A percentile compares a stretch with the other conserved stretches of the same genome.
Evolutionary conservation across 2,888 invertebrate genomes (phyloP).

Genomic region (Sturmia bella): DNA sequence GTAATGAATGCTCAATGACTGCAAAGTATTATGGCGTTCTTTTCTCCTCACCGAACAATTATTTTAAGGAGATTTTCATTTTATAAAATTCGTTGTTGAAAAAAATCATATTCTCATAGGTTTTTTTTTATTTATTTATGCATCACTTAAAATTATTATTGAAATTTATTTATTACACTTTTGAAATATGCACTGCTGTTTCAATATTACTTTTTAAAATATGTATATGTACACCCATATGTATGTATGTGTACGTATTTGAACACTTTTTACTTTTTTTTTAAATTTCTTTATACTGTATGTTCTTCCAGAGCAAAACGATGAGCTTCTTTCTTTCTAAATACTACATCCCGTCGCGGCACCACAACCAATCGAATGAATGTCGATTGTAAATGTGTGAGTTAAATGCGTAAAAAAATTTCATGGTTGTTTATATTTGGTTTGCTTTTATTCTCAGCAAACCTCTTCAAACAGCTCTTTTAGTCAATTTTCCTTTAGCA

Average conservation of each 20-base stretch:
- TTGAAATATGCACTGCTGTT: too few relatives aligned
- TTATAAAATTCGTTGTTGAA: background rate
- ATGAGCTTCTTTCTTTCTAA: conserved; percentile 7
- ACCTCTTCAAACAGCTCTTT: background rate
- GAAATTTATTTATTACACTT: too few relatives aligned
- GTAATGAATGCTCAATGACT: background rate
- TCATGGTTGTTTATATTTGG: conserved; percentile 15
- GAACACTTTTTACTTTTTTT: conserved; percentile 13
- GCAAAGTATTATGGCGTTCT: background rate
- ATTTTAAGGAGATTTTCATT: conserved; percentile 4
- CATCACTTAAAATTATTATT: too few relatives aligned
- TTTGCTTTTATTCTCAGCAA: conserved; percentile 11
- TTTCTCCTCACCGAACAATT: background rate
- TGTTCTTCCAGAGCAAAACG: conserved; percentile 11
- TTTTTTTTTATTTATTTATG: too few relatives aligned
- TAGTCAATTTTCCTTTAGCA: background rate
- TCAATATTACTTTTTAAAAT: too few relatives aligned
- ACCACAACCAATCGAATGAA: conserved; percentile 31
- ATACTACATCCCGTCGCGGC: conserved; percentile 29
- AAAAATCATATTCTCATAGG: too few relatives aligned
- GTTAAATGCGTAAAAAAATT: conserved; percentile 34
- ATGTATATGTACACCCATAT: too few relatives aligned
- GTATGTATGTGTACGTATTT: too few relatives aligned
- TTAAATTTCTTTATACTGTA: conserved; percentile 29
- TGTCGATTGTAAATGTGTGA: conserved; percentile 41